Evolutionary conservation across 2,113 vertebrate genomes (phyloP).

Genomic region (Enhydra lutris): DNA sequence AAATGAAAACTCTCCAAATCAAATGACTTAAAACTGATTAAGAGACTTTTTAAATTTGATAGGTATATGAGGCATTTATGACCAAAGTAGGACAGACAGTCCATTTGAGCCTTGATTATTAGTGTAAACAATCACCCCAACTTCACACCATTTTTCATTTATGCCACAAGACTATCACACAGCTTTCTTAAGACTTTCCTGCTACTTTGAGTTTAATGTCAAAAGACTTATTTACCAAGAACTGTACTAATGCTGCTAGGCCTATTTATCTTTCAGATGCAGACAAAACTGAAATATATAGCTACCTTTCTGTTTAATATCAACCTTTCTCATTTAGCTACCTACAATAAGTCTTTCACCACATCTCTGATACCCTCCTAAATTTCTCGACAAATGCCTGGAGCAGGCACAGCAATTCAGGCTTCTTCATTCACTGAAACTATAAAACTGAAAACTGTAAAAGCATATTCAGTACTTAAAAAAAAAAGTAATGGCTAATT

Average conservation of each 20-base stretch:
- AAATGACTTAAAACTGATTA: constrained; percentile 18
- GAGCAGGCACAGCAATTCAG: background rate
- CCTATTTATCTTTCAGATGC: background rate
- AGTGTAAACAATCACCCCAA: background rate
- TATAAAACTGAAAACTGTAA: constrained; percentile 29
- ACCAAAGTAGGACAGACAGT: constrained; percentile 3
- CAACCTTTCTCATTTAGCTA: background rate
- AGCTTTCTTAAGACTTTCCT: background rate
- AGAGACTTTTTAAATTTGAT: background rate
- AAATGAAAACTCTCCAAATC: constrained; percentile 19
- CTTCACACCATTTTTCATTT: constrained; percentile 27
- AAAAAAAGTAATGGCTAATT: background rate
- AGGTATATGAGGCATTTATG: background rate
- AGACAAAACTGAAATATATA: constrained; percentile 24
- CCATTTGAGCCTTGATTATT: background rate
- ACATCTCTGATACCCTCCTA: background rate
- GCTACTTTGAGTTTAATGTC: constrained; percentile 1
- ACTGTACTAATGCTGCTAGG: background rate
- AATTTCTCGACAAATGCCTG: constrained; percentile 3
- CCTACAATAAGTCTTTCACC: background rate
- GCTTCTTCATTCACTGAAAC: background rate
- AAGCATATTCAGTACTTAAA: background rate
- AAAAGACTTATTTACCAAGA: background rate
- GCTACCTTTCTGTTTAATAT: background rate
- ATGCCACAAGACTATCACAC: background rate